Evolutionary conservation across 2,113 vertebrate species (phyloP).

Genomic region (Tonatia bakeri): DNA sequence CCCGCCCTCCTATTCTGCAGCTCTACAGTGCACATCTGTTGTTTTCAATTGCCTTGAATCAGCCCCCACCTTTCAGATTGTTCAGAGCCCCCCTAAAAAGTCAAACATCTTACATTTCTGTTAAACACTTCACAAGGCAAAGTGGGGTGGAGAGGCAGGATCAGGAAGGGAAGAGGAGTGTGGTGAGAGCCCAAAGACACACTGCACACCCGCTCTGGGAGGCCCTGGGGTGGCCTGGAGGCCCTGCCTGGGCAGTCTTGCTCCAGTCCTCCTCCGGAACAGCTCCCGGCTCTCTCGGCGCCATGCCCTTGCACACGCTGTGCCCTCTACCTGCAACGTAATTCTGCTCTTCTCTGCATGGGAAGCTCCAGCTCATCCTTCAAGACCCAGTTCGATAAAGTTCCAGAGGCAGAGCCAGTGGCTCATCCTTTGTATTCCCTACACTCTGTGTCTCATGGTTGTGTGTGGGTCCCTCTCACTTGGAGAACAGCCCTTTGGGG

Average conservation of each 20-base stretch:
- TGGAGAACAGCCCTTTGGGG: background rate
- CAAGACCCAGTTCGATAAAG: background rate
- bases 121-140: background rate
- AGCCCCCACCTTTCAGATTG: background rate
- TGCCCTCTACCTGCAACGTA: background rate
- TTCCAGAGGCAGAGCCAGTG: background rate
- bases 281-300: fast-evolving
- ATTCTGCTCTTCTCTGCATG: background rate
- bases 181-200: background rate
- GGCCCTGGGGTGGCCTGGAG: background rate
- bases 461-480: background rate
- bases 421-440: background rate
- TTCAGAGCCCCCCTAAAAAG: background rate
- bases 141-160: background rate
- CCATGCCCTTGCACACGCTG: fast-evolving
- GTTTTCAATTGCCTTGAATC: background rate
- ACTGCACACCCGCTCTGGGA: background rate
- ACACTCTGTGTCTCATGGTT: background rate
- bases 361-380: background rate
- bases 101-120: background rate
- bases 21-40: background rate
- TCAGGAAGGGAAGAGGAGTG: background rate
- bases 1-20: background rate
- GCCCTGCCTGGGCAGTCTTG: background rate
- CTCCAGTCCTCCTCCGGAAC: no score